phyloP scores from a whole-genome alignment of 2,888 invertebrate species.

The Iphiclides podalirius region DNA sequence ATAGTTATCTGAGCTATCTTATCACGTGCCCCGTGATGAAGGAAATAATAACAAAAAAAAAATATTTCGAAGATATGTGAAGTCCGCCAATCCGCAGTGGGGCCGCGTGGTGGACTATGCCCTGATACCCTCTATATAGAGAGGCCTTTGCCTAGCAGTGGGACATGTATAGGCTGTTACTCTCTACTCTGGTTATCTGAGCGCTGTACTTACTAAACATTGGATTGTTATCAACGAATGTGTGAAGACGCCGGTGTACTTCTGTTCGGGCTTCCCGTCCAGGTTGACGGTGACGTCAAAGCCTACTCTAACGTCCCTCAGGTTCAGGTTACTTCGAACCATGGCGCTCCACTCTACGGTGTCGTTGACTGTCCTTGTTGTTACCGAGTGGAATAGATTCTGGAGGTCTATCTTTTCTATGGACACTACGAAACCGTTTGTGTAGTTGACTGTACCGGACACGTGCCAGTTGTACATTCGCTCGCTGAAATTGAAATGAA shows the following conservation, averaged over 20 bases:
- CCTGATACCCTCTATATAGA: no score
- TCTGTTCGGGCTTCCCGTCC: conserved; percentile 29
- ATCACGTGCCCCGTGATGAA: no score
- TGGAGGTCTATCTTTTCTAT: conserved; percentile 45
- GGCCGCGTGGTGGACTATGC: no score
- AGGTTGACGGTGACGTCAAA: conserved; percentile 46
- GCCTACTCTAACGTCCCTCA: conserved; percentile 43
- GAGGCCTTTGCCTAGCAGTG: no score
- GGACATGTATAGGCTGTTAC: no score
- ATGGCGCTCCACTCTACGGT: conserved; percentile 26
- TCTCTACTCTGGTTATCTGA: no score
- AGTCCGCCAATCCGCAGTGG: no score
- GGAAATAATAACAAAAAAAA: no score
- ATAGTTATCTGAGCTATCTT: no score
- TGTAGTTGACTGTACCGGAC: conserved; percentile 46
- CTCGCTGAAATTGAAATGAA: conserved; percentile 33
- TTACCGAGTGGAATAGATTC: conserved; percentile 25
- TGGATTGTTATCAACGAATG: conserved; percentile 29
- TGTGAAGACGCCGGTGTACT: conserved; percentile 43
- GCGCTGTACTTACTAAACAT: conserved; percentile 36
- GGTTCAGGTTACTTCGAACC: conserved; percentile 36
- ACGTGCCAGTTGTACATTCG: conserved; percentile 46
- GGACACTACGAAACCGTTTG: conserved; percentile 56
- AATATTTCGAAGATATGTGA: no score
- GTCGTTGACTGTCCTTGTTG: conserved; percentile 25